These are phyloP conservation scores for Pipra filicauda DNA, from an alignment of 2,113 vertebrate genomes.

Conservation along the genomic window DNA sequence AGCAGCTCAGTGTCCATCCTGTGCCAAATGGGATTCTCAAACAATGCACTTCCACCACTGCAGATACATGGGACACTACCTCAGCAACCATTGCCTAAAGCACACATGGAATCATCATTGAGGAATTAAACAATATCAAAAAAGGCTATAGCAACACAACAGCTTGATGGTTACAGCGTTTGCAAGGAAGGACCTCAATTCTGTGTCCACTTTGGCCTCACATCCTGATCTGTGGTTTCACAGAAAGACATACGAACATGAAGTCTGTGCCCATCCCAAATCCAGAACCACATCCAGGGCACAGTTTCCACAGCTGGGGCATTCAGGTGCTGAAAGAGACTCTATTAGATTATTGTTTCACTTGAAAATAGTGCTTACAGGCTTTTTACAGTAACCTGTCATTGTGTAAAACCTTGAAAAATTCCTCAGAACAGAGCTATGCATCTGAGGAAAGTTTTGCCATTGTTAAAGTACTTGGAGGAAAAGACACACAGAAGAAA, in stretches of 20 bases:
- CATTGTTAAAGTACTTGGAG: background rate
- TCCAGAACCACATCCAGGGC: background rate
- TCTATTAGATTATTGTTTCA: background rate
- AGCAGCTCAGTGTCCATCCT: background rate
- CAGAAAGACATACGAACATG: background rate
- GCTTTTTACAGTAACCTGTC: background rate
- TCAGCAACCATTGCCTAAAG: background rate
- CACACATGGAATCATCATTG: fast-evolving
- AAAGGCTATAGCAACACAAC: background rate
- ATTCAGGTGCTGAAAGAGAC: background rate
- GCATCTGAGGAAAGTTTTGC: background rate
- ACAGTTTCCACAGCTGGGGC: background rate
- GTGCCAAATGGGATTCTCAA: background rate
- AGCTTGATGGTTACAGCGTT: background rate
- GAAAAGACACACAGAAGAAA: background rate
- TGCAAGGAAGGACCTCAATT: background rate
- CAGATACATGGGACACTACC: background rate
- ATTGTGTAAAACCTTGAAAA: background rate
- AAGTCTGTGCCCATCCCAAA: background rate
- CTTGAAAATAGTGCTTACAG: background rate
- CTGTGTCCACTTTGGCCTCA: background rate
- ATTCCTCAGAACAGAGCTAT: background rate
- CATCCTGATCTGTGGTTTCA: background rate
- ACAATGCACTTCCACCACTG: background rate
- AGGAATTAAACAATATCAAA: background rate